These are phyloP conservation scores for Pangasius larnaudii DNA, from an alignment of 2,797 vertebrate species.

Conservation along the genomic window DNA sequence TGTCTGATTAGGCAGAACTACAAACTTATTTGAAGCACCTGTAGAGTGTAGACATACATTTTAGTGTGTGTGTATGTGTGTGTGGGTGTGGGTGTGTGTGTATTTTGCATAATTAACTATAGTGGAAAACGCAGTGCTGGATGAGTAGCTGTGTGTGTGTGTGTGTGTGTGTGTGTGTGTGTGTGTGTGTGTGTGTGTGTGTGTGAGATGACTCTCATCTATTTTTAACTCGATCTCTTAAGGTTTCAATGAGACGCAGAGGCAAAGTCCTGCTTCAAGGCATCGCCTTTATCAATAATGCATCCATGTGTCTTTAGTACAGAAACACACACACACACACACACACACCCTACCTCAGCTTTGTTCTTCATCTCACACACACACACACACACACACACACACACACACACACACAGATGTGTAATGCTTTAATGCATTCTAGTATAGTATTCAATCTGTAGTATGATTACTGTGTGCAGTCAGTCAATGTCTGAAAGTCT, in stretches of 20 bases:
- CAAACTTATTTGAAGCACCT: background rate
- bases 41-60: background rate
- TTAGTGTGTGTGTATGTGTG: conserved; percentile 19
- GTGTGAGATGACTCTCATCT: conserved; percentile 59
- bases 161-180: conserved; percentile 34
- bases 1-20: background rate
- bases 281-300: conserved; percentile 61
- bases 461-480: background rate
- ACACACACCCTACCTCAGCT: background rate
- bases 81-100: conserved; percentile 8
- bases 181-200: conserved; percentile 25
- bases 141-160: conserved; percentile 21
- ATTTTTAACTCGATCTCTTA: conserved; percentile 64
- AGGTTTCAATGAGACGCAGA: conserved; percentile 54
- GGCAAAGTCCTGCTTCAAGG: conserved; percentile 55
- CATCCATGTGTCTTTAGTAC: conserved; percentile 52
- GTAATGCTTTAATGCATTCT: background rate
- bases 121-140: conserved; percentile 44
- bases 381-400: conserved; percentile 29
- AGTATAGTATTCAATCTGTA: background rate
- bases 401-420: conserved; percentile 5
- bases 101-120: conserved; percentile 44
- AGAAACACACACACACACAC: conserved; percentile 32
- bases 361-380: background rate
- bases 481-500: background rate